Conservation (phyloP, 2,888 invertebrate genomes). For the Hipparchia semele region DNA sequence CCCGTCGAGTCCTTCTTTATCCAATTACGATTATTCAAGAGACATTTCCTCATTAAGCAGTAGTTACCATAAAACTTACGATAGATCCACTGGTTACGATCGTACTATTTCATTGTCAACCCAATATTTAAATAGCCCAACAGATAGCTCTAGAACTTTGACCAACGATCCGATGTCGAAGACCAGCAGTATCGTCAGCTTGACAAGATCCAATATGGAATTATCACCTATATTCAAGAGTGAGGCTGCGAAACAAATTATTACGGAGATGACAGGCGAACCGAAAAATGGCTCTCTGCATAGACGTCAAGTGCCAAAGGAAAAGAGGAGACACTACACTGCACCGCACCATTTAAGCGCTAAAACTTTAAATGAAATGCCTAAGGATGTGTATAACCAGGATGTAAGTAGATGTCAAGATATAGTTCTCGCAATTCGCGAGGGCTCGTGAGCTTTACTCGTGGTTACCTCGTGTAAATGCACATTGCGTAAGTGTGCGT, state of each 20-base stretch:
- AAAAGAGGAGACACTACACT: constrained; percentile 93
- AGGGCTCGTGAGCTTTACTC: too few species aligned
- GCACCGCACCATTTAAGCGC: constrained; percentile 90
- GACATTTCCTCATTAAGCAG: constrained; percentile 73
- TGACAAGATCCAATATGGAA: constrained; percentile 79
- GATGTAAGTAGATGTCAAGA: constrained; percentile 63
- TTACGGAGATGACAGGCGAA: constrained; percentile 89
- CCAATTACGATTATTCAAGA: constrained; percentile 74
- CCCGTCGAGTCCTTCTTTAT: constrained; percentile 75
- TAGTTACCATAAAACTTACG: constrained; percentile 72
- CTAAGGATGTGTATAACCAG: constrained; percentile 70
- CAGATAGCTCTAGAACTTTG: constrained; percentile 72
- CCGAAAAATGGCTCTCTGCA: constrained; percentile 83
- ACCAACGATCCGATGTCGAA: constrained; percentile 77
- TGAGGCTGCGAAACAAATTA: constrained; percentile 93
- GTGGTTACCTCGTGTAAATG: too few species aligned
- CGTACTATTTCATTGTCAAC: constrained; percentile 68
- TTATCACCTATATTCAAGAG: constrained; percentile 93
- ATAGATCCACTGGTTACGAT: constrained; percentile 61
- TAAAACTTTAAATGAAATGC: constrained; percentile 84
- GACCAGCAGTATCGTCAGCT: constrained; percentile 73
- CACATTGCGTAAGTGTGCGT: too few species aligned
- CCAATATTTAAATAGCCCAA: constrained; percentile 76
- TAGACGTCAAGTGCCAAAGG: constrained; percentile 89
- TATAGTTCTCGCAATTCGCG: neutral